Evolutionary conservation across 2,888 invertebrate genomes (phyloP), one percentile per base, ranked within the genome.

Genomic region (Habrosyne pyritoides): DNA sequence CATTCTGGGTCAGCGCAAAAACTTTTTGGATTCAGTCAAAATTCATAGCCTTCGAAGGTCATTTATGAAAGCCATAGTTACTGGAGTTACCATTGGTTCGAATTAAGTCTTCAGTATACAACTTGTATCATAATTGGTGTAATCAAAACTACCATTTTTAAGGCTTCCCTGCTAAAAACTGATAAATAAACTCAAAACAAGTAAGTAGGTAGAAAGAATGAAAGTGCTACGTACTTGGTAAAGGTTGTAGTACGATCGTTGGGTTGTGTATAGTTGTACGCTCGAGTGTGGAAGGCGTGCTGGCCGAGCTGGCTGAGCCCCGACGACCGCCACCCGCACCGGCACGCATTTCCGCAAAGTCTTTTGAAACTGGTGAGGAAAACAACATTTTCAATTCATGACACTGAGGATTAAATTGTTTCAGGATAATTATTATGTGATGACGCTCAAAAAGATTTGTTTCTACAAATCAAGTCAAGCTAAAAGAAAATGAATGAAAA

Each of bases 241-340:
- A 80, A 57, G 58, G 70, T 64, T 64, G 78, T 78, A 86, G 67
- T 76, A 84, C 64, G 86, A 66, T 79, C 64, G 80, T 77, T 79
- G 93, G 85, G 87, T 93, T 87, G 89, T 90, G 91, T 73, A 92
- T 91, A 71, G 91, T 81, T 75, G 92, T 92, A 73, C 91, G 91
- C 86, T 94, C 81, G 89, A 94, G 89, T 93, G 94, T 89, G 90
- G 93, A 88, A 88, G 92, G 94, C 88, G 93, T 94, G 93, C 93
- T 93, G 92, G 86, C 94, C 89, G 93, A 93, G 79, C 87, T 93
- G 91, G 86, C 93, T 84, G 88, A 93, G 89, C 84, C 91, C 90
- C 85, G 90, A 75, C 91, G 91, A 75, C 75, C 86, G 75, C 71
- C 87, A 78, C 69, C 86, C 83, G 68, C 89, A 75, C 55, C 68